Evolutionary conservation across 2,888 invertebrate genomes (phyloP).

Genomic region (Dorcus parallelipipedus): DNA sequence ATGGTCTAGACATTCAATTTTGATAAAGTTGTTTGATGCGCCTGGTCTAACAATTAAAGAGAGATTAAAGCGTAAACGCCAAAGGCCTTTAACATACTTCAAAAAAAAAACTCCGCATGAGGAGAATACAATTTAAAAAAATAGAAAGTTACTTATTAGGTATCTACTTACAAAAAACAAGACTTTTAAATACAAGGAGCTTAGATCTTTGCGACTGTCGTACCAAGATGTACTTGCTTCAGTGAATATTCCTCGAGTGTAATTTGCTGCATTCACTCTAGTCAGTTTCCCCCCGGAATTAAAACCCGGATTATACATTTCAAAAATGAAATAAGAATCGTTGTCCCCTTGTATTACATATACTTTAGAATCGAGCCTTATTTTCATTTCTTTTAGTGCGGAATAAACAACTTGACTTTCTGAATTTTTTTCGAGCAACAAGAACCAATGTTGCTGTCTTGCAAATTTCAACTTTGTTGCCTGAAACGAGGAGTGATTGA

Average conservation of each 20-base stretch:
- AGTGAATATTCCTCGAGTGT: slow-evolving; percentile 1
- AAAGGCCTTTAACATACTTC: no score
- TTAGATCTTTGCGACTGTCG: slow-evolving; percentile 7
- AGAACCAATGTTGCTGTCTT: slow-evolving; percentile 8
- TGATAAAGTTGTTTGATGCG: background rate
- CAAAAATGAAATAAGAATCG: slow-evolving; percentile 3
- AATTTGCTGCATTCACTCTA: slow-evolving; percentile 4
- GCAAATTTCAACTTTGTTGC: slow-evolving; percentile 7
- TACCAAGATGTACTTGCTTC: slow-evolving; percentile 1
- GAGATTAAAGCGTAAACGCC: no score
- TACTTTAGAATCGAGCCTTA: slow-evolving; percentile 12
- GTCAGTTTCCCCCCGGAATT: background rate
- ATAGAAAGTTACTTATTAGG: no score
- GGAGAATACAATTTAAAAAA: no score
- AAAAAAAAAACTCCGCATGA: no score
- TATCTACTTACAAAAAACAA: slow-evolving; percentile 9
- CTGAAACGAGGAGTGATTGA: slow-evolving; percentile 1
- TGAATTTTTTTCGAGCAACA: slow-evolving; percentile 1
- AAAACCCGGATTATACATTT: slow-evolving; percentile 9
- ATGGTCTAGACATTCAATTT: no score
- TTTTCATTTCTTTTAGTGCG: slow-evolving; percentile 5
- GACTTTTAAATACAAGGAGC: slow-evolving; percentile 5
- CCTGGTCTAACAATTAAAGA: no score
- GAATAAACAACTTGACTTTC: background rate
- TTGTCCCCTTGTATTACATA: background rate